Conservation (phyloP, 2,113 vertebrate species). For the Hemiscyllium ocellatum region DNA sequence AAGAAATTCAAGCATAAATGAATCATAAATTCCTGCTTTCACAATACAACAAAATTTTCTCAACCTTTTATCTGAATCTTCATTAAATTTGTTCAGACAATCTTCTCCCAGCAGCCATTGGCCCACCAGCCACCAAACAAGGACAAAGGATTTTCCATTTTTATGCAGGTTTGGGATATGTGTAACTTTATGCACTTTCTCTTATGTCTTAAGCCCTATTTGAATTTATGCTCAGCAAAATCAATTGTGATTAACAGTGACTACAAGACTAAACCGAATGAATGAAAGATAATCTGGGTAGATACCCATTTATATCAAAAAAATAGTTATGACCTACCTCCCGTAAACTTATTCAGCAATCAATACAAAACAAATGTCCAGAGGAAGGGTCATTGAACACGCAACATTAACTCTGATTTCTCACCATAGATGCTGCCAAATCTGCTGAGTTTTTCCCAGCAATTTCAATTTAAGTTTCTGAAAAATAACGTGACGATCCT, state of each 20-base stretch:
- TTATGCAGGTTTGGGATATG: not conserved
- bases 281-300: not conserved
- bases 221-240: not conserved
- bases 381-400: too few relatives aligned
- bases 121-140: not conserved
- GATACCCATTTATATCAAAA: not conserved
- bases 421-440: too few relatives aligned
- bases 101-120: not conserved
- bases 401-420: too few relatives aligned
- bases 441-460: too few relatives aligned
- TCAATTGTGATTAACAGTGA: not conserved
- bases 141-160: not conserved
- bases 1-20: not conserved
- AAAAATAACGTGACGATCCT: not conserved
- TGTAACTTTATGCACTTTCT: not conserved
- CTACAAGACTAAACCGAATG: not conserved
- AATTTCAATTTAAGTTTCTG: too few relatives aligned
- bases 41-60: not conserved
- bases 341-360: not conserved
- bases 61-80: not conserved
- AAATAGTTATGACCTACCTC: not conserved
- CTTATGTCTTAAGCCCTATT: not conserved
- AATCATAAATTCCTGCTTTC: not conserved
- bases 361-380: not conserved
- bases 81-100: not conserved